Evolutionary conservation across 2,888 invertebrate species (phyloP), one percentile per base, ranked within the genome.

Genomic region (Labia minor): DNA sequence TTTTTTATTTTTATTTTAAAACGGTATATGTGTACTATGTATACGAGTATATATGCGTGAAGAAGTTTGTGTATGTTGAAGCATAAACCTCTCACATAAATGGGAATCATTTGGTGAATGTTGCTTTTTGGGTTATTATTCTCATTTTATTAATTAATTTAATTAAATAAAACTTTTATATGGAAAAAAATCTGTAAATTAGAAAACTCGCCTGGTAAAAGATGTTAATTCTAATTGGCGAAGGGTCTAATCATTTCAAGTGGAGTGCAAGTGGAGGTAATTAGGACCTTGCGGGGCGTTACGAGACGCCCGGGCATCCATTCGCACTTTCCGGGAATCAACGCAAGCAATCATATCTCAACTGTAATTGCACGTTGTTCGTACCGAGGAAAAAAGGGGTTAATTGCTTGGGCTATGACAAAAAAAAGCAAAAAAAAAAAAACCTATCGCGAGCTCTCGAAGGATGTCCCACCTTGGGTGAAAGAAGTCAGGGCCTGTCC

Each of bases 131-230:
- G 49, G 49, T 49, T 49, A 49, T 49, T 49, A 49, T 49, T 49
- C 49, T 49, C 49, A 49, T 49, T 49, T 49, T 49, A 49, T 49
- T 49, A 49, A 49, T 49, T 49, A 49, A 49, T 49, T 49, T 49
- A 49, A 49, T 49, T 49, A 49, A 49, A 49, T 49, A 26, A 26
- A 26, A n/a, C 49, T 49, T 49, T 4, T 4, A n/a, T 49, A 49
- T 49, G 16, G 14, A 49, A 49, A 49, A 49, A 49, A 49, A 49
- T 49, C 49, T 49, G 49, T 49, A 49, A 49, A 49, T 49, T 49
- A 49, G n/a, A 49, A 49, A 49, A 49, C 49, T 49, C 49, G 49
- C 6, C 49, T 49, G 49, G n/a, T 49, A 49, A 49, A 49, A 49
- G 49, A 49, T 49, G 49, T 49, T 49, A 49, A 49, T 49, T 49